Evolutionary conservation across 2,888 invertebrate species (phyloP), one percentile per base, ranked within the genome.

Genomic region (Cheilosia scutellata): DNA sequence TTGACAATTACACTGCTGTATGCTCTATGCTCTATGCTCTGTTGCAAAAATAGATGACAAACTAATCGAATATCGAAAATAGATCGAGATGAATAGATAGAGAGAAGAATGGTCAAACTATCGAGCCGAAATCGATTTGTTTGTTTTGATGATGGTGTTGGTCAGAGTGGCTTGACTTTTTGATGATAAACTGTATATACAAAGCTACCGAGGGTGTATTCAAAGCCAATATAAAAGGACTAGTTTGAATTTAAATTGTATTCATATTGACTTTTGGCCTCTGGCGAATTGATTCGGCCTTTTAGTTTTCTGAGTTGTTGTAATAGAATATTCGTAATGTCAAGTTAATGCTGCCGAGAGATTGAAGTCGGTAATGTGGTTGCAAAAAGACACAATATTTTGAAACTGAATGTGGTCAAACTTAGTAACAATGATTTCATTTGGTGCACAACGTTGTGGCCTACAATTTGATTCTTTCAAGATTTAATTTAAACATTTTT

Each of bases 1-100:
- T 70, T 79, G 75, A 84, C 75, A 79, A 75, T 58, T 68, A 68
- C 63, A 49, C 37, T 63, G 42, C 20, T 20, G 20, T 20, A 20
- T 2, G n/a, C 20, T 20, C 0, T 47, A 20, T 68, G 44, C 58
- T 37, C 33, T 40, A 55, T 76, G 31, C 49, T 62, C 40, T 53
- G 37, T 60, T 76, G 55, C 66, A 74, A 75, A 76, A 76, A 76
- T 76, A 80, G 70, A 86, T 62, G 75, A 71, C 55, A 86, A 75
- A 71, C 80, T 75, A 71, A 76, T 80, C 71, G 71, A 80, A 80
- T 71, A 76, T 86, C 53, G 71, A 72, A 76, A 80, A 86, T 76
- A 80, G 80, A 80, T 84, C 47, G 53, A 58, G 63, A 63, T 68
- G 29, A 68, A 72, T 55, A 58, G 63, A 78, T 37, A 65, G 33